Evolutionary conservation across 2,113 vertebrate species (phyloP).

Genomic region (Oplegnathus fasciatus): DNA sequence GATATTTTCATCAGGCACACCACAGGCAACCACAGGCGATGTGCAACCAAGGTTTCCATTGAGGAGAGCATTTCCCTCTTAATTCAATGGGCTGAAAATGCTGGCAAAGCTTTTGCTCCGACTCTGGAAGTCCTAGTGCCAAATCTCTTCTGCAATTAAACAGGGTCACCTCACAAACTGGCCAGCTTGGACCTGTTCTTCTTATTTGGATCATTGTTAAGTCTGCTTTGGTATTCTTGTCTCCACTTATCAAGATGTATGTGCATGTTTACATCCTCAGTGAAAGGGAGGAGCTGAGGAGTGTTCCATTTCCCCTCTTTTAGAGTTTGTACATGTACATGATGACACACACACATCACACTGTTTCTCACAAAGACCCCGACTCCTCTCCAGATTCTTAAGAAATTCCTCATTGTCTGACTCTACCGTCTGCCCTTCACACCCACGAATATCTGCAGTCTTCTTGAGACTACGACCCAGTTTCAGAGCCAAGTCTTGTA

Average conservation of each 20-base stretch:
- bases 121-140: too few species aligned
- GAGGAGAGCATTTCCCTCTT: too few species aligned
- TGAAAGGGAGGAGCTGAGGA: conserved; percentile 54
- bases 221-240: neutral
- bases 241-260: conserved; percentile 3
- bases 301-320: conserved; percentile 52
- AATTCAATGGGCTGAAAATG: too few species aligned
- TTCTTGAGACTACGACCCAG: conserved; percentile 49
- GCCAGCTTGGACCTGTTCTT: conserved; percentile 14
- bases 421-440: conserved; percentile 34
- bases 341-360: conserved; percentile 43
- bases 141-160: too few species aligned
- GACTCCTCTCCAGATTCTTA: conserved; percentile 10
- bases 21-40: too few species aligned
- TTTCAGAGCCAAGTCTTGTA: conserved; percentile 52
- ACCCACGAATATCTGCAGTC: conserved; percentile 43
- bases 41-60: too few species aligned
- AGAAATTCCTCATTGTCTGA: conserved; percentile 19
- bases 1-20: too few species aligned
- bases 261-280: conserved; percentile 21
- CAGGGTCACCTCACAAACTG: too few species aligned
- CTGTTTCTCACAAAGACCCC: conserved; percentile 15
- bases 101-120: too few species aligned
- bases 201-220: neutral
- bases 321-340: conserved; percentile 21